These are phyloP conservation scores for Doryteuthis pealeii DNA, from an alignment of 1,140 invertebrate species.

Conservation along the genomic window DNA sequence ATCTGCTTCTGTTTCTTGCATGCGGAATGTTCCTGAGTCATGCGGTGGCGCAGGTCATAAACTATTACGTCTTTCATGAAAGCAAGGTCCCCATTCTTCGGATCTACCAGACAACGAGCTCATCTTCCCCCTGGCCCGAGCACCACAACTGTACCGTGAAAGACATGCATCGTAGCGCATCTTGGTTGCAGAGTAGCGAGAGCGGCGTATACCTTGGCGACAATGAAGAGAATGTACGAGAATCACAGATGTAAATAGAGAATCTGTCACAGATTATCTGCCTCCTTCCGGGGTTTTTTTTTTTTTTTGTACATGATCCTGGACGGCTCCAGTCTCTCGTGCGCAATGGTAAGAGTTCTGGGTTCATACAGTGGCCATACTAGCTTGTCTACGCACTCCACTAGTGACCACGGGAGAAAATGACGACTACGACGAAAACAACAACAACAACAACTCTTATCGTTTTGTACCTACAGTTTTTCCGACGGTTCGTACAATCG, in stretches of 20 bases:
- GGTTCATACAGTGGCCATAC: neutral
- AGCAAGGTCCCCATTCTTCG: slow-evolving; percentile 10
- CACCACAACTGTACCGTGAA: slow-evolving; percentile 15
- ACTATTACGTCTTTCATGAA: slow-evolving; percentile 14
- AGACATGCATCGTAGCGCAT: slow-evolving; percentile 39
- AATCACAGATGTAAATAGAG: slow-evolving; percentile 21
- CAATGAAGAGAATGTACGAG: slow-evolving; percentile 31
- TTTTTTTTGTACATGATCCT: neutral
- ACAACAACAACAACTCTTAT: neutral
- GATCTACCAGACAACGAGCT: slow-evolving; percentile 15
- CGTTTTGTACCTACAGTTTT: neutral
- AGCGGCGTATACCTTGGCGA: slow-evolving; percentile 47
- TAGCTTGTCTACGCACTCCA: neutral
- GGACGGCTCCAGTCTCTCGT: neutral
- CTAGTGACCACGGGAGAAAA: no score
- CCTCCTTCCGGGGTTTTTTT: neutral
- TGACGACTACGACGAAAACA: neutral
- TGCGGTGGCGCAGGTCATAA: slow-evolving; percentile 6
- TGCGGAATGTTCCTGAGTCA: slow-evolving; percentile 9
- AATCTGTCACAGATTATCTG: neutral
- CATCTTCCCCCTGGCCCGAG: slow-evolving; percentile 13
- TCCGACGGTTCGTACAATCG: neutral
- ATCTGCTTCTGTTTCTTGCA: slow-evolving; percentile 10
- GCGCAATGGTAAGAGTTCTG: neutral
- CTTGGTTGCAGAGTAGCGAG: slow-evolving; percentile 47